phyloP scores from a whole-genome alignment of 2,113 vertebrate genomes.

The Ginglymostoma cirratum region DNA sequence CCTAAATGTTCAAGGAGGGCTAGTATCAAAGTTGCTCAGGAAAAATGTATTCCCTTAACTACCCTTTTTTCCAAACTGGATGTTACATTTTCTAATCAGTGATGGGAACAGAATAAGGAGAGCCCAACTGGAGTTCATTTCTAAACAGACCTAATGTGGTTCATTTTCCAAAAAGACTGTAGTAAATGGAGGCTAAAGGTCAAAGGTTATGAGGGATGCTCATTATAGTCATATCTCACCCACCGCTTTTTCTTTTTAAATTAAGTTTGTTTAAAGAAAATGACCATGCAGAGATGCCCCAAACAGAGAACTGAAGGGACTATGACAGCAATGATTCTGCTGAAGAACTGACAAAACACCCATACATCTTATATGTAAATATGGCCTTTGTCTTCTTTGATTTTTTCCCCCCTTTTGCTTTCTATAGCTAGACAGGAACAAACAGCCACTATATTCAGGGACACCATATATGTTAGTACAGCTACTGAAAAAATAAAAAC shows the following conservation, averaged over 20 bases:
- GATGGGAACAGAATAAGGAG: background rate
- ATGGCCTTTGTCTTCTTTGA: background rate
- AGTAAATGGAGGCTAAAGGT: background rate
- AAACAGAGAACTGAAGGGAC: background rate
- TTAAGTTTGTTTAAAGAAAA: background rate
- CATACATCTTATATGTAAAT: background rate
- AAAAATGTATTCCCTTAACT: background rate
- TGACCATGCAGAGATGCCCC: background rate
- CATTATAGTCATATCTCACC: background rate
- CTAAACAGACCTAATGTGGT: background rate
- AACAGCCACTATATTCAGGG: constrained; percentile 53
- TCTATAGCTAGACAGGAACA: constrained; percentile 46
- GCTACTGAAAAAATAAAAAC: constrained; percentile 46
- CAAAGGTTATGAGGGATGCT: constrained; percentile 31
- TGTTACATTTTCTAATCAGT: background rate
- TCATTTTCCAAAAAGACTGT: background rate
- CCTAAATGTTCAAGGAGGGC: background rate
- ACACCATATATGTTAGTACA: constrained; percentile 49
- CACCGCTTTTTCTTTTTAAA: background rate
- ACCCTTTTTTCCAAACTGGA: background rate
- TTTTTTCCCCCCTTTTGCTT: constrained; percentile 31
- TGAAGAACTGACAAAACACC: background rate
- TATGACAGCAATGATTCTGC: no score
- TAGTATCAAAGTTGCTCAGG: background rate
- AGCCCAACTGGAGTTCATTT: background rate